Evolutionary conservation across 2,113 vertebrate genomes (phyloP).

Genomic region (Psilopogon haemacephalus): DNA sequence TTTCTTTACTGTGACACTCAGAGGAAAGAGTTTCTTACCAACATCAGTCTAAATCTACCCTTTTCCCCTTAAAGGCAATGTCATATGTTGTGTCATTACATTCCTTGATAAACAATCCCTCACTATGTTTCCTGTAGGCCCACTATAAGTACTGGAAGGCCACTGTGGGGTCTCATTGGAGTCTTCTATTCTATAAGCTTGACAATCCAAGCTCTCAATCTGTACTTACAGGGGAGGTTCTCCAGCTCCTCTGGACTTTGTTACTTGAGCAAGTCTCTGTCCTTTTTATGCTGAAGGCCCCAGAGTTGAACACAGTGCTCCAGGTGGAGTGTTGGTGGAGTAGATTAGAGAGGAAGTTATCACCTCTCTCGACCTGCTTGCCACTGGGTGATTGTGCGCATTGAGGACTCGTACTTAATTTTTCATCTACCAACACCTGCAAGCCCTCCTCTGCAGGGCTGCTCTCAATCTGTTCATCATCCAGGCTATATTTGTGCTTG

Average conservation of each 20-base stretch:
- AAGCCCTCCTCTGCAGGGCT: too few relatives aligned
- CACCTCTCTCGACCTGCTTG: not conserved
- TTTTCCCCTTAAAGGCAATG: not conserved
- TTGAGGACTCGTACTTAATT: too few relatives aligned
- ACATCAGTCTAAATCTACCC: not conserved
- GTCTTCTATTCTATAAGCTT: not conserved
- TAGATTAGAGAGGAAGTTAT: not conserved
- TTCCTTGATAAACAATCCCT: not conserved
- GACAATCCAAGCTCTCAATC: not conserved
- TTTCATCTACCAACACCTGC: too few relatives aligned
- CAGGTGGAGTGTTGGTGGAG: not conserved
- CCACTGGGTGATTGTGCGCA: too few relatives aligned
- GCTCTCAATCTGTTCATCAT: not conserved
- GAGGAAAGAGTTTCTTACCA: not conserved
- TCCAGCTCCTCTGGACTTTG: not conserved
- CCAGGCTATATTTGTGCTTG: not conserved
- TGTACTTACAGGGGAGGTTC: not conserved
- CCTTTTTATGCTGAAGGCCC: not conserved
- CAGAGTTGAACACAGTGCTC: not conserved
- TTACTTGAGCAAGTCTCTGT: not conserved
- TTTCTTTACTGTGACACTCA: not conserved
- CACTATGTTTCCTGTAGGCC: not conserved
- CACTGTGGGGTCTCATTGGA: not conserved
- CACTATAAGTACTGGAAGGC: not conserved
- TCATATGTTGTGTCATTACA: not conserved